phyloP scores from a whole-genome alignment of 2,888 invertebrate genomes.

The Theodoxus fluviatilis region DNA sequence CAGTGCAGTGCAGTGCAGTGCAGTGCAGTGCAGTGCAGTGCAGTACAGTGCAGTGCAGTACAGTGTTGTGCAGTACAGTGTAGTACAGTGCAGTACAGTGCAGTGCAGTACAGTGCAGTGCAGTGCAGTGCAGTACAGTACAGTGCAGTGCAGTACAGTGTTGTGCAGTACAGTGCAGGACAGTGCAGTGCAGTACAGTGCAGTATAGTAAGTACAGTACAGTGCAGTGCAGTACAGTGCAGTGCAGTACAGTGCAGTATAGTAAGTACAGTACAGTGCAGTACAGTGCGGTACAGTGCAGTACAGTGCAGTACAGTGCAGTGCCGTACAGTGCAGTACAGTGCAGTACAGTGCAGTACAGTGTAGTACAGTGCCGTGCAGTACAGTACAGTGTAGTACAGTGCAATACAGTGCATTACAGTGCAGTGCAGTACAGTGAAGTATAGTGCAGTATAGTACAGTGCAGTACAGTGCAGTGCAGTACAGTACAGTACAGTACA shows the following conservation, averaged over 20 bases:
- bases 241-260: too few species aligned
- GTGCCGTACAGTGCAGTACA: not conserved
- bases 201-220: too few species aligned
- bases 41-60: not conserved
- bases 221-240: too few species aligned
- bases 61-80: not conserved
- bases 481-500: too few species aligned
- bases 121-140: not conserved
- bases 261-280: not conserved
- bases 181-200: too few species aligned
- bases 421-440: too few species aligned
- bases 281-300: not conserved
- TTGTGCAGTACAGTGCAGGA: not conserved
- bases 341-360: not conserved
- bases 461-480: too few species aligned
- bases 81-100: not conserved
- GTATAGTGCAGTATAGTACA: too few species aligned
- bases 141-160: not conserved
- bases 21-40: not conserved
- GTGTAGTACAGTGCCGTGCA: not conserved
- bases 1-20: not conserved
- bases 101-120: not conserved
- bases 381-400: not conserved
- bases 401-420: too few species aligned
- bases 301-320: not conserved